A percentile compares a stretch with the other conserved stretches of the same genome.
Conservation (phyloP, 2,888 invertebrate genomes). For the Diabrotica balteata region DNA sequence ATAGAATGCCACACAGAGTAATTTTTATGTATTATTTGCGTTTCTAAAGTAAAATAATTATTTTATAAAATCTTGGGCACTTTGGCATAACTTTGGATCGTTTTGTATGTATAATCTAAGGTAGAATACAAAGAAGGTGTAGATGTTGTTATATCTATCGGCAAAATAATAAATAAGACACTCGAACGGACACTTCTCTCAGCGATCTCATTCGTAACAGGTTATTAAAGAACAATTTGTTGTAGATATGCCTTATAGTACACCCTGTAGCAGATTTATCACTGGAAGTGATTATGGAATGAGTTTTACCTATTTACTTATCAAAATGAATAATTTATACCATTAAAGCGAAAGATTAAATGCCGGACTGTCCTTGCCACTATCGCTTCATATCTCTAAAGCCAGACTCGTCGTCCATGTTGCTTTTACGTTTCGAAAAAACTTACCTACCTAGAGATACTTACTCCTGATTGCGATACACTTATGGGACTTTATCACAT, state of each 20-base stretch:
- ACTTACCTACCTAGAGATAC: constrained; percentile 48
- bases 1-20: no score
- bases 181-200: no score
- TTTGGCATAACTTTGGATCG: no score
- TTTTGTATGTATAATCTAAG: no score
- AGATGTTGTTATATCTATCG: no score
- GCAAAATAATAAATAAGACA: no score
- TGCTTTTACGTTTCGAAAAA: constrained; percentile 45
- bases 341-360: constrained; percentile 59
- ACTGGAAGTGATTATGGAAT: constrained; percentile 54
- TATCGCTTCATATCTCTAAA: constrained; percentile 58
- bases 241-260: constrained; percentile 31
- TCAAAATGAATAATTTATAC: constrained; percentile 59
- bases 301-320: constrained; percentile 59
- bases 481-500: constrained; percentile 52
- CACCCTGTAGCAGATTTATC: constrained; percentile 38
- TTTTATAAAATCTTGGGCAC: no score
- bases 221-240: no score
- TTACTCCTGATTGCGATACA: constrained; percentile 55
- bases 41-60: no score
- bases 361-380: constrained; percentile 56
- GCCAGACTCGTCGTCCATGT: constrained; percentile 52
- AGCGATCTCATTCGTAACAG: no score
- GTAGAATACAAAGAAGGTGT: no score
- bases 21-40: no score